These are phyloP conservation scores for Ceraclea dissimilis DNA, from an alignment of 2,888 invertebrate species.

Conservation along the genomic window DNA sequence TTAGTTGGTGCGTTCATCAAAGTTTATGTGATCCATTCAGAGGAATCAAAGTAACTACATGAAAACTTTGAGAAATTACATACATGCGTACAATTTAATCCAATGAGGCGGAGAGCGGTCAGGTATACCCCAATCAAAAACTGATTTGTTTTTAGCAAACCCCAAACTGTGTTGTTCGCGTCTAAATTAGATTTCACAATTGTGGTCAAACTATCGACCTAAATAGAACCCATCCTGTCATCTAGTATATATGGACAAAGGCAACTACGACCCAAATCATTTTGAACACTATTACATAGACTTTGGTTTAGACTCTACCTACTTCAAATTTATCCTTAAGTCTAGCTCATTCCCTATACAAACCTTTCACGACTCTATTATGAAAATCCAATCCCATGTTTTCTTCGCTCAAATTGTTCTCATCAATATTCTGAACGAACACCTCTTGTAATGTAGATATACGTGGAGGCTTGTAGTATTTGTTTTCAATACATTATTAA, in stretches of 20 bases:
- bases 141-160: conserved; percentile 11
- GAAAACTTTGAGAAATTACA: too few relatives aligned
- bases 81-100: background rate
- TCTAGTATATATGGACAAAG: conserved; percentile 1
- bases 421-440: background rate
- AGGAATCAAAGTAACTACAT: too few relatives aligned
- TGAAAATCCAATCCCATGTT: conserved; percentile 1
- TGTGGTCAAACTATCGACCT: conserved; percentile 17
- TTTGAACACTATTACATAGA: conserved; percentile 22
- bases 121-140: conserved; percentile 2
- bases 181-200: conserved; percentile 19
- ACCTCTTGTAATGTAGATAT: background rate
- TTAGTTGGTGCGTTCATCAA: too few relatives aligned
- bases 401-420: background rate
- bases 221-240: conserved; percentile 10
- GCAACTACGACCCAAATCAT: conserved; percentile 21
- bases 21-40: too few relatives aligned
- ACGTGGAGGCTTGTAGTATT: background rate
- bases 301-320: conserved; percentile 8
- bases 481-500: too few relatives aligned
- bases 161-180: conserved; percentile 4
- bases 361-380: conserved; percentile 2
- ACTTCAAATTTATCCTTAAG: conserved; percentile 7
- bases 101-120: background rate
- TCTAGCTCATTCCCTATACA: background rate